Conservation (phyloP, 2,888 invertebrate species). For the Tetramorium bicarinatum region DNA sequence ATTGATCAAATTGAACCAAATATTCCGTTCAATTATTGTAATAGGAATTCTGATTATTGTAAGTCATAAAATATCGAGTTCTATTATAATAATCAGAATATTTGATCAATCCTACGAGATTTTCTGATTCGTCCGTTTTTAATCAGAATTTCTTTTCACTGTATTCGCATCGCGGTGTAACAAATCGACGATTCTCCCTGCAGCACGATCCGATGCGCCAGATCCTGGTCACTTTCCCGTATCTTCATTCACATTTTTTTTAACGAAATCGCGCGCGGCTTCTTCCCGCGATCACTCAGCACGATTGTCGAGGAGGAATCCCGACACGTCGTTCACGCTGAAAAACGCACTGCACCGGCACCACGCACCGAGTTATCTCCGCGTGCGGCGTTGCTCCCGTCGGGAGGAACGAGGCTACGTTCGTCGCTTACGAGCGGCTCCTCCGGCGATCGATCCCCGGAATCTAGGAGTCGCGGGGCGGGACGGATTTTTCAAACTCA, state of each 20-base stretch:
- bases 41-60: too few relatives aligned
- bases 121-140: too few relatives aligned
- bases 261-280: background rate
- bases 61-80: too few relatives aligned
- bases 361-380: too few relatives aligned
- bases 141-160: too few relatives aligned
- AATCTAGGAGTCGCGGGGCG: background rate
- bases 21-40: too few relatives aligned
- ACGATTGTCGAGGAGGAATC: too few relatives aligned
- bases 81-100: too few relatives aligned
- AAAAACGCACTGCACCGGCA: background rate
- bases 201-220: background rate
- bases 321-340: background rate
- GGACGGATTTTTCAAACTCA: background rate
- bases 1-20: too few relatives aligned
- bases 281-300: too few relatives aligned
- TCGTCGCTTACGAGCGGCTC: background rate
- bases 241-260: background rate
- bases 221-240: background rate
- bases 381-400: background rate
- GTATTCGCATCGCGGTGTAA: background rate
- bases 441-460: background rate
- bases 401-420: background rate
- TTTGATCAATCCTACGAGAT: too few relatives aligned
- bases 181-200: background rate